A percentile compares a stretch with the other conserved stretches of the same genome.
Evolutionary conservation across 2,113 vertebrate species (phyloP).

Genomic region (Potamarius usumacintae): DNA sequence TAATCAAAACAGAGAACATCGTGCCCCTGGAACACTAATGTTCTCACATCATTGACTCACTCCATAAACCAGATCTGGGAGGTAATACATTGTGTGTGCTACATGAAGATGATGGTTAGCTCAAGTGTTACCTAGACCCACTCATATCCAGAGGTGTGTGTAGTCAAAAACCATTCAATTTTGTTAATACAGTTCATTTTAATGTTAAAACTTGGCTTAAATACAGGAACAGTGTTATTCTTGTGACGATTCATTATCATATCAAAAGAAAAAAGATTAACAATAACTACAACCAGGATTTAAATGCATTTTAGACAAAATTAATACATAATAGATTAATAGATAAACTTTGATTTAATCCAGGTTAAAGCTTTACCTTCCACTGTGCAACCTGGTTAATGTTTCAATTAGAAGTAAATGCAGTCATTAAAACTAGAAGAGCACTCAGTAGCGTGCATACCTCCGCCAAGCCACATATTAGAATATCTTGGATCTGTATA

Average conservation of each 20-base stretch:
- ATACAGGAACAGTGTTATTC: neutral
- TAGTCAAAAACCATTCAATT: neutral
- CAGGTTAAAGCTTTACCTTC: too few species aligned
- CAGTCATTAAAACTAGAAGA: neutral
- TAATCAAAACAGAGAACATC: slow-evolving; percentile 20
- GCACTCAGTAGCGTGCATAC: too few species aligned
- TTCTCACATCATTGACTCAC: slow-evolving; percentile 19
- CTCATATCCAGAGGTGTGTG: neutral
- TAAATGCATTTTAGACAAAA: too few species aligned
- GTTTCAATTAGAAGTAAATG: neutral
- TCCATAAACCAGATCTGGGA: slow-evolving; percentile 6
- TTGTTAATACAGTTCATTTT: neutral
- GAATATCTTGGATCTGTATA: too few species aligned
- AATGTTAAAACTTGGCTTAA: neutral
- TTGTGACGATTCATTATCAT: neutral
- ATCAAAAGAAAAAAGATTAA: too few species aligned
- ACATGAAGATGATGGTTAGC: neutral
- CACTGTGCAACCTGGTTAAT: too few species aligned
- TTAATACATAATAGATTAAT: too few species aligned
- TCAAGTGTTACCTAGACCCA: neutral
- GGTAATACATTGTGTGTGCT: neutral
- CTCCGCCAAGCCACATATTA: too few species aligned
- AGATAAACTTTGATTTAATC: too few species aligned
- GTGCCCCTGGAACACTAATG: neutral
- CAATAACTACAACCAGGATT: too few species aligned